These are phyloP conservation scores for Phodopus roborovskii DNA, from an alignment of 2,113 vertebrate genomes.

Conservation along the genomic window DNA sequence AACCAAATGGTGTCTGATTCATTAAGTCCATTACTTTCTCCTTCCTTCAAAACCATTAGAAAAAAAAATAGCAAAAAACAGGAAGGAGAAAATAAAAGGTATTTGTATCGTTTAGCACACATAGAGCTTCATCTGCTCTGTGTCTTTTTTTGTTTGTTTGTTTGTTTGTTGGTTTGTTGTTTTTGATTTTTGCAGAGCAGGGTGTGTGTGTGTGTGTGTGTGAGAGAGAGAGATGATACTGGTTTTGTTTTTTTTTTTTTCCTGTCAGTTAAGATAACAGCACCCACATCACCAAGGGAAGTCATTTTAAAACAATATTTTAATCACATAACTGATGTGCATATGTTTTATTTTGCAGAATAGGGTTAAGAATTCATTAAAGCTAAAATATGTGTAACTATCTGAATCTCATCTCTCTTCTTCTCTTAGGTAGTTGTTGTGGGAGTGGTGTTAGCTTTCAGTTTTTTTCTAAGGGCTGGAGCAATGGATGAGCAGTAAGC, in stretches of 20 bases:
- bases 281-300: not conserved
- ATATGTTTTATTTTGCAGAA: not conserved
- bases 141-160: not conserved
- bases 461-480: not conserved
- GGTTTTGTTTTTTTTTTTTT: not conserved
- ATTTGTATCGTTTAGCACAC: not conserved
- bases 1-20: not conserved
- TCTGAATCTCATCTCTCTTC: not conserved
- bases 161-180: too few species aligned
- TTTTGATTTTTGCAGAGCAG: too few species aligned
- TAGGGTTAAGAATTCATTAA: not conserved
- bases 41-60: not conserved
- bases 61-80: not conserved
- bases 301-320: not conserved
- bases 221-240: too few species aligned
- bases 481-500: not conserved
- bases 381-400: not conserved
- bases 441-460: too few species aligned
- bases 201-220: too few species aligned
- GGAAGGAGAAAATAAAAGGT: not conserved
- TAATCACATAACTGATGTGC: not conserved
- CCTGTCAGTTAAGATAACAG: rapidly evolving
- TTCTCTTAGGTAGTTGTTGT: not conserved
- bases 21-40: not conserved
- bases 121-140: not conserved